These are phyloP conservation scores for Zelostemma sp. DNA, from an alignment of 1,140 invertebrate species.

Conservation along the genomic window DNA sequence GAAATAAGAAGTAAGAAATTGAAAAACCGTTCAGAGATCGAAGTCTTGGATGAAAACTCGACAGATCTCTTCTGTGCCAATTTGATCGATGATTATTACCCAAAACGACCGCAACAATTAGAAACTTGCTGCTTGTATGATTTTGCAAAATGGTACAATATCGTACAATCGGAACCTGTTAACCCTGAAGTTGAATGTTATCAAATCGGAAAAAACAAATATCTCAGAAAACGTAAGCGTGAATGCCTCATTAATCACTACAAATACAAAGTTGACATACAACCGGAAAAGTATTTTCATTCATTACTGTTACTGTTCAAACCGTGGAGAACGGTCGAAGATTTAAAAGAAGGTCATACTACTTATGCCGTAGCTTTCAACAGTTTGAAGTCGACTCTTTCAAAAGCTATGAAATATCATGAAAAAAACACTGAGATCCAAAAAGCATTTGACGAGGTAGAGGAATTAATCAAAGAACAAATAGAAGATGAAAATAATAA, in stretches of 20 bases:
- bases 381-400: too few species aligned
- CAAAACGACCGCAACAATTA: constrained; percentile 14
- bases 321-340: constrained; percentile 35
- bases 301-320: constrained; percentile 42
- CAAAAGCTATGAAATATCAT: constrained; percentile 36
- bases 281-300: constrained; percentile 47
- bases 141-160: constrained; percentile 14
- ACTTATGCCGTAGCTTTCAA: constrained; percentile 45
- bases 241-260: constrained; percentile 41
- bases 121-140: constrained; percentile 10
- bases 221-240: constrained; percentile 32
- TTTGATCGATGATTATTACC: constrained; percentile 34
- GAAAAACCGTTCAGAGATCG: constrained; percentile 17
- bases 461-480: constrained; percentile 22
- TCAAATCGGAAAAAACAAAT: constrained; percentile 6
- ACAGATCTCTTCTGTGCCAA: constrained; percentile 30
- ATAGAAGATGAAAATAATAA: constrained; percentile 20
- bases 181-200: constrained; percentile 11
- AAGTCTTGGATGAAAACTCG: constrained; percentile 12
- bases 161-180: not conserved
- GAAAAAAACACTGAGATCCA: constrained; percentile 28
- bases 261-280: constrained; percentile 24
- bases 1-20: constrained; percentile 26
- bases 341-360: constrained; percentile 18
- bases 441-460: constrained; percentile 20